Conservation (phyloP, 2,113 vertebrate species). For the Elanus axillaris region DNA sequence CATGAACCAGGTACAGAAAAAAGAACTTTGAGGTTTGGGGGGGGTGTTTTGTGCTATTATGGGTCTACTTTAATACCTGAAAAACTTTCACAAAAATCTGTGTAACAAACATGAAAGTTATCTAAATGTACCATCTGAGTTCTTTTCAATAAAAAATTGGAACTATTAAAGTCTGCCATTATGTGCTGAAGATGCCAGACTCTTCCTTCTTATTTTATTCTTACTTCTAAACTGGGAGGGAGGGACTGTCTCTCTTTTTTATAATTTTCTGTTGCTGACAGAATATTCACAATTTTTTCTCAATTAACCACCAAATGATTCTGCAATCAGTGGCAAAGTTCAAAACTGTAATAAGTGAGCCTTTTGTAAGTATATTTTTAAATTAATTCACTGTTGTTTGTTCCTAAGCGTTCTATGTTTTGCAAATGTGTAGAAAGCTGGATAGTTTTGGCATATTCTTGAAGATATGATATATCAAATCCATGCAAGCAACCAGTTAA, state of each 20-base stretch:
- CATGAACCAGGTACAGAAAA: accelerated
- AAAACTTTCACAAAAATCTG: not conserved
- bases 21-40: not conserved
- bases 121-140: not conserved
- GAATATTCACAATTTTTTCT: not conserved
- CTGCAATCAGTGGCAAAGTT: not conserved
- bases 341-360: not conserved
- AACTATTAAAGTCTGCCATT: not conserved
- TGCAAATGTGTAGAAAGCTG: not conserved
- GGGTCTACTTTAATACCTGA: not conserved
- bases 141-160: not conserved
- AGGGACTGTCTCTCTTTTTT: not conserved
- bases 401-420: not conserved
- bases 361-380: not conserved
- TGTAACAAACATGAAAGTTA: not conserved
- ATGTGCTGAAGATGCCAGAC: not conserved
- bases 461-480: not conserved
- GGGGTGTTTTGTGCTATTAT: not conserved
- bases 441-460: not conserved
- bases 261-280: not conserved
- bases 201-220: not conserved
- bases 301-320: not conserved
- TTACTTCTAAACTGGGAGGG: not conserved
- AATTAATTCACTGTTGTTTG: not conserved
- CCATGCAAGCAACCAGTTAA: not conserved